These are phyloP conservation scores for Chrysocyon brachyurus DNA, from an alignment of 2,797 vertebrate species.

Conservation along the genomic window DNA sequence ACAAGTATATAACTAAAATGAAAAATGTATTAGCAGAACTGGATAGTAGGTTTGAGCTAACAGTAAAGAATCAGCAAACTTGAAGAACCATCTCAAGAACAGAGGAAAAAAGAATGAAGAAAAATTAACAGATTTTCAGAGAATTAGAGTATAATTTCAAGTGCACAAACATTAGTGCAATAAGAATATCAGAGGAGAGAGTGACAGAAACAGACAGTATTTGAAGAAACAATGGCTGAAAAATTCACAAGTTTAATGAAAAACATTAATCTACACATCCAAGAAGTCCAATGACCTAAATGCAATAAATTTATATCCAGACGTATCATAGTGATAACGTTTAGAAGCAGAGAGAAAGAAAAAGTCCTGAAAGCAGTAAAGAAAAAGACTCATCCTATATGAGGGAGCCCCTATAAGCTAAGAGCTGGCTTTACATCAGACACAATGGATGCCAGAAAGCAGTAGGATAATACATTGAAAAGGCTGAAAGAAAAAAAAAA, in stretches of 20 bases:
- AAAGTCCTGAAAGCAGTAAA: background rate
- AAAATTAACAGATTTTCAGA: background rate
- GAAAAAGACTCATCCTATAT: background rate
- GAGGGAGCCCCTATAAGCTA: background rate
- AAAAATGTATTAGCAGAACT: background rate
- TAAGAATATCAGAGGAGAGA: background rate
- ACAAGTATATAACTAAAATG: background rate
- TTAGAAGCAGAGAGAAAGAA: background rate
- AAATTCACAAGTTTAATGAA: background rate
- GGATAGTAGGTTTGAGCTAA: background rate
- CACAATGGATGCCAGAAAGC: background rate
- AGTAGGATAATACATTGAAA: background rate
- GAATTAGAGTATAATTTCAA: background rate
- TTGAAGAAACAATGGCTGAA: background rate
- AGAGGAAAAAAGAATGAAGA: background rate
- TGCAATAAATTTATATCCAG: background rate
- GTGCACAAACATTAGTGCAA: background rate
- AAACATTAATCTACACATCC: background rate
- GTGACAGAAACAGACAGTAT: background rate
- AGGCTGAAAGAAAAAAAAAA: background rate
- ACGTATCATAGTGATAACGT: background rate
- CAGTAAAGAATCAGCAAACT: background rate
- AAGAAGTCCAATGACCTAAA: background rate
- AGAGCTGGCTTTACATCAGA: background rate
- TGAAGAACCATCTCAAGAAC: background rate